Conservation (phyloP, 1,140 invertebrate genomes). For the Thaumetopoea pityocampa region DNA sequence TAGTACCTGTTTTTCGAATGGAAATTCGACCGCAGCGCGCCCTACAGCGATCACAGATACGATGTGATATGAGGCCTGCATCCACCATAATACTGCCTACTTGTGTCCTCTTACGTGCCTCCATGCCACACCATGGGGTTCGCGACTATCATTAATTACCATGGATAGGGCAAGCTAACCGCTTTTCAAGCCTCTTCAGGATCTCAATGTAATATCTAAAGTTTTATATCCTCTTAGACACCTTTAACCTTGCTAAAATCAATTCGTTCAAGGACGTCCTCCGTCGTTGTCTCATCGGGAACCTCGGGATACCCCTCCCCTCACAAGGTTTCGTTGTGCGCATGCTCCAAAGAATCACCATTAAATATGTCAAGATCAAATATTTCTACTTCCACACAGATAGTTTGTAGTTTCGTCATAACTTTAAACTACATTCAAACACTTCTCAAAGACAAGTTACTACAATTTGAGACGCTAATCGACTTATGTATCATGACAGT, state of each 20-base stretch:
- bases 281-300: constrained; percentile 30
- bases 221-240: too few relatives aligned
- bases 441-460: constrained; percentile 1
- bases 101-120: not conserved
- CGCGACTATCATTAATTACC: too few relatives aligned
- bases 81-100: not conserved
- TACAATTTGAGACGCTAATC: constrained; percentile 28
- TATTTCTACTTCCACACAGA: not conserved
- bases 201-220: too few relatives aligned
- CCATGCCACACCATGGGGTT: too few relatives aligned
- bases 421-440: constrained; percentile 2
- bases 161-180: too few relatives aligned
- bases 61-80: too few relatives aligned
- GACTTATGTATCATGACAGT: constrained; percentile 24
- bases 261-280: constrained; percentile 42
- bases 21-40: too few relatives aligned
- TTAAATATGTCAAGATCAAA: too few relatives aligned
- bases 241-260: constrained; percentile 43
- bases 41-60: too few relatives aligned
- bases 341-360: too few relatives aligned
- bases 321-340: constrained; percentile 24
- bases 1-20: too few relatives aligned
- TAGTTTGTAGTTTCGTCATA: not conserved
- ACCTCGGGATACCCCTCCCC: constrained; percentile 26
- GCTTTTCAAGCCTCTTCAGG: too few relatives aligned